Evolutionary conservation across 2,888 invertebrate genomes (phyloP).

Genomic region (Cacoxenus indagator): DNA sequence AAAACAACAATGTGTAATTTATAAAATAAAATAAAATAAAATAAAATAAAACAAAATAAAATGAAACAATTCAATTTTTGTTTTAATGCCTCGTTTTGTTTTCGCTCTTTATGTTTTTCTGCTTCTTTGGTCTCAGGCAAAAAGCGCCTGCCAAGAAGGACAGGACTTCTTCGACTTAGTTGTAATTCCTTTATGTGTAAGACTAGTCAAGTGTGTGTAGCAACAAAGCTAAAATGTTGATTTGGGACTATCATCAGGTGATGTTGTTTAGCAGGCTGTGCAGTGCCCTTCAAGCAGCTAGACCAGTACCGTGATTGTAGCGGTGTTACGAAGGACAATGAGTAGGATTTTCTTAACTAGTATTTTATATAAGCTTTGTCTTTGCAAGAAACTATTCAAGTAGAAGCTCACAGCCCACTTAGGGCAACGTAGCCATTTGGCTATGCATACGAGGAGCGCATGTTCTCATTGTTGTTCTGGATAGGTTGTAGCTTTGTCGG

Average conservation of each 20-base stretch:
- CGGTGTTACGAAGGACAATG: constrained; percentile 30
- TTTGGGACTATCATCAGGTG: constrained; percentile 61
- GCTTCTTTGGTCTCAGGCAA: background rate
- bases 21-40: too few relatives aligned
- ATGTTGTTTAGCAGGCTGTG: constrained; percentile 26
- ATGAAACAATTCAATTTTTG: constrained; percentile 54
- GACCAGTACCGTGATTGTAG: background rate
- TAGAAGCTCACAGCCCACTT: too few relatives aligned
- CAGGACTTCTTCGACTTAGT: constrained; percentile 46
- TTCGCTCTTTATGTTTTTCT: constrained; percentile 34
- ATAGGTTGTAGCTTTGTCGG: background rate
- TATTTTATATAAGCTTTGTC: constrained; percentile 63
- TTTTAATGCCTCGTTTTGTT: constrained; percentile 55
- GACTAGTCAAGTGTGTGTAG: constrained; percentile 3
- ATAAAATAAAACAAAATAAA: too few relatives aligned
- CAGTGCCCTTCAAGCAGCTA: background rate
- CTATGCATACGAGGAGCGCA: background rate
- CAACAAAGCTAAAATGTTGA: constrained; percentile 52
- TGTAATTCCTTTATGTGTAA: constrained; percentile 57
- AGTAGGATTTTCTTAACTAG: constrained; percentile 67
- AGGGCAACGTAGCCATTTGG: too few relatives aligned
- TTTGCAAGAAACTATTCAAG: constrained; percentile 65
- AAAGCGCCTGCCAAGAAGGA: background rate
- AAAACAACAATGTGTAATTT: constrained; percentile 55
- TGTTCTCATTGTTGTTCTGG: background rate